These are phyloP conservation scores for Gortyna flavago DNA, from an alignment of 2,888 invertebrate genomes.

Conservation along the genomic window DNA sequence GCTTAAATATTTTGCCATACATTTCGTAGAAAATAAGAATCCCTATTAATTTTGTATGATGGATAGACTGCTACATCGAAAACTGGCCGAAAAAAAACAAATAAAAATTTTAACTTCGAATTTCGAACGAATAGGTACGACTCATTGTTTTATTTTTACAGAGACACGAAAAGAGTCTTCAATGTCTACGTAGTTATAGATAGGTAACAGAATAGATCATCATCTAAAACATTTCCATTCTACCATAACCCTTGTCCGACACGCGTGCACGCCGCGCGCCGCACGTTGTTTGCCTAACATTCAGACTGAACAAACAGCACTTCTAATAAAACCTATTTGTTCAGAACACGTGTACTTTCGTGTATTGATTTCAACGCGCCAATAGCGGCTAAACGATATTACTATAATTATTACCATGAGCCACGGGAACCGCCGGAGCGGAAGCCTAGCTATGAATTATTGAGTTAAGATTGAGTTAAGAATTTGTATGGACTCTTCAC, in stretches of 20 bases:
- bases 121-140: too few species aligned
- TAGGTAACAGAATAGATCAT: not conserved
- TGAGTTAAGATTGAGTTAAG: constrained; percentile 64
- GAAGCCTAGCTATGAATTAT: constrained; percentile 61
- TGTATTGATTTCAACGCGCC: constrained; percentile 58
- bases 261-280: not conserved
- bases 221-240: constrained; percentile 7
- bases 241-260: not conserved
- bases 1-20: too few species aligned
- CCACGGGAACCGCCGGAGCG: constrained; percentile 42
- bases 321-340: constrained; percentile 35
- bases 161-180: not conserved
- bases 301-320: constrained; percentile 27
- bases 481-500: constrained; percentile 28
- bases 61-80: too few species aligned
- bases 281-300: constrained; percentile 7
- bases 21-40: too few species aligned
- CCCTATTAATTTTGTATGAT: too few species aligned
- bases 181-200: not conserved
- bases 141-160: not conserved
- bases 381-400: constrained; percentile 38
- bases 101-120: too few species aligned
- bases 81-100: too few species aligned
- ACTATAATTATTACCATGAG: constrained; percentile 27
- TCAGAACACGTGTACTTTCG: constrained; percentile 41